Conservation (phyloP, 2,797 vertebrate genomes). For the Schizothorax lantsangensis region DNA sequence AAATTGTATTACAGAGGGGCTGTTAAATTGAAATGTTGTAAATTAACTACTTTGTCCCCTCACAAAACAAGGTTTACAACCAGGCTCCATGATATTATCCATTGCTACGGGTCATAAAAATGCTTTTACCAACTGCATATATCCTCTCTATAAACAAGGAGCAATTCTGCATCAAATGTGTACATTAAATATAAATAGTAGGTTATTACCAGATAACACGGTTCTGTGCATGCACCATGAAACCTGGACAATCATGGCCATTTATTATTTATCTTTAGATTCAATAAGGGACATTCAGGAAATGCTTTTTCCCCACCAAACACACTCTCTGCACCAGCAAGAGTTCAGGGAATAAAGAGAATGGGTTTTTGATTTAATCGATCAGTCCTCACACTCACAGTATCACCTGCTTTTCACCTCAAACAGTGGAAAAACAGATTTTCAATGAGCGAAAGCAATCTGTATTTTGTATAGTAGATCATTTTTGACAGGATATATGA, state of each 20-base stretch:
- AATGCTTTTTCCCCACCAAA: background rate
- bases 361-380: constrained; percentile 61
- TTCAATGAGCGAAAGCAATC: background rate
- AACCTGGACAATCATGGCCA: constrained; percentile 28
- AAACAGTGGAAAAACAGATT: background rate
- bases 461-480: background rate
- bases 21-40: constrained; percentile 11
- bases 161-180: background rate
- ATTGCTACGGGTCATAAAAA: constrained; percentile 35
- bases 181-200: constrained; percentile 1
- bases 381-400: constrained; percentile 49
- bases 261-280: constrained; percentile 8
- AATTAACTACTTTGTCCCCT: background rate
- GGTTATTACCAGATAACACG: constrained; percentile 39
- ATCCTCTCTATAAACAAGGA: constrained; percentile 29
- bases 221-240: constrained; percentile 64
- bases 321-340: constrained; percentile 1
- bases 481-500: background rate
- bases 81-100: constrained; percentile 26
- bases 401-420: background rate
- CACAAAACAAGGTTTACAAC: constrained; percentile 42
- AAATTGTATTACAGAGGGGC: constrained; percentile 17
- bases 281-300: constrained; percentile 13
- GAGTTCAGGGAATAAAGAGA: background rate
- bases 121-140: constrained; percentile 43